Evolutionary conservation across 2,888 invertebrate species (phyloP).

Genomic region (Elmis aenea): DNA sequence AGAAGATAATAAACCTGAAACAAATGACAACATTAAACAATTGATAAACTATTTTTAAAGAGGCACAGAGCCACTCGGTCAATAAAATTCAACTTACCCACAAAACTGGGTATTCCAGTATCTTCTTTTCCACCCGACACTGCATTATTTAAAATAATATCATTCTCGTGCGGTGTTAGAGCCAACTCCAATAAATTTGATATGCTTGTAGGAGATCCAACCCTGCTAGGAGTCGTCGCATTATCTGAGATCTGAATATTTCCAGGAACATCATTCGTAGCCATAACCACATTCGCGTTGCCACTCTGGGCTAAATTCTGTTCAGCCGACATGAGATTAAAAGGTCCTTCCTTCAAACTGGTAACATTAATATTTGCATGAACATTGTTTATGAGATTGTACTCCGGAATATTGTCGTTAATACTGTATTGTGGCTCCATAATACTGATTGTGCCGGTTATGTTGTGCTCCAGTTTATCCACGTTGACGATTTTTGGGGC

Average conservation of each 20-base stretch:
- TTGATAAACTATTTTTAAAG: background rate
- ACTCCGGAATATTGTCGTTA: too few species aligned
- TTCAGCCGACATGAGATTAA: too few species aligned
- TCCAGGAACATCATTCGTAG: too few species aligned
- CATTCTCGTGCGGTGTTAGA: constrained; percentile 19
- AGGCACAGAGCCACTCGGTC: background rate
- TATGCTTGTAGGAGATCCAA: constrained; percentile 34
- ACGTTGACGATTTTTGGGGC: constrained; percentile 15
- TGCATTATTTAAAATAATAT: constrained; percentile 13
- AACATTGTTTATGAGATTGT: too few species aligned
- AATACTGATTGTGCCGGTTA: constrained; percentile 7
- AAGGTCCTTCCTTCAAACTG: too few species aligned
- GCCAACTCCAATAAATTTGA: constrained; percentile 33
- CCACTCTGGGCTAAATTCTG: too few species aligned
- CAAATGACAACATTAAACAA: constrained; percentile 1
- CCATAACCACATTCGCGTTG: too few species aligned
- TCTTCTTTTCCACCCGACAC: constrained; percentile 19
- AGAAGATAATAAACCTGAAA: constrained; percentile 31
- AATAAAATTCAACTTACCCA: constrained; percentile 21
- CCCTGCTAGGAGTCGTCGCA: constrained; percentile 27
- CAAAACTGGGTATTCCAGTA: constrained; percentile 28
- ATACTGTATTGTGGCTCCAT: too few species aligned
- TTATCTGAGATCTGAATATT: constrained; percentile 26
- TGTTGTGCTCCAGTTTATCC: constrained; percentile 11
- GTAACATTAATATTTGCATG: too few species aligned